Conservation (phyloP, 1,140 invertebrate genomes). For the Phenacoccus solenopsis region DNA sequence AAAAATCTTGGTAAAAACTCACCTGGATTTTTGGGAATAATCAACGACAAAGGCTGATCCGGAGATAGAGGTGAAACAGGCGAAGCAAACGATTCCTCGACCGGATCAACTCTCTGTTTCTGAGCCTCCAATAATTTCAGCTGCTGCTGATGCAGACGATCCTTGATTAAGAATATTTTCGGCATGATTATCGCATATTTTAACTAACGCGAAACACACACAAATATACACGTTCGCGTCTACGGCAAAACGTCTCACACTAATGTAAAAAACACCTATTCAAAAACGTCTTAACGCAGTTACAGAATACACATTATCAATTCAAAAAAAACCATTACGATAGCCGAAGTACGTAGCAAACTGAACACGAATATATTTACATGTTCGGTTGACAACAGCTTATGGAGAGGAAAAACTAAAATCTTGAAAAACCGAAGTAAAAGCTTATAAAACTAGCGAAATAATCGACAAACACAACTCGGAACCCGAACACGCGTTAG, state of each 20-base stretch:
- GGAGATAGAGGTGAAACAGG: neutral
- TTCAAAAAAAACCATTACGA: neutral
- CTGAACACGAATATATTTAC: neutral
- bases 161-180: slow-evolving; percentile 80
- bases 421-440: neutral
- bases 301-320: neutral
- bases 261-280: neutral
- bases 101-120: slow-evolving; percentile 40
- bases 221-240: slow-evolving; percentile 11
- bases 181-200: slow-evolving; percentile 44
- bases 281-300: neutral
- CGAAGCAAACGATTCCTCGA: neutral
- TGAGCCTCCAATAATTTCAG: slow-evolving; percentile 50
- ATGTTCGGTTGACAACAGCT: neutral
- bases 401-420: too few species aligned
- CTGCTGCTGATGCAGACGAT: slow-evolving; percentile 76
- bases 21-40: neutral
- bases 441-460: neutral
- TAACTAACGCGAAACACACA: slow-evolving; percentile 16
- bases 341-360: neutral
- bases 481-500: neutral
- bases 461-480: neutral
- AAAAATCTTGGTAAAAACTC: too few species aligned
- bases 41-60: neutral
- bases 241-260: slow-evolving; percentile 19